Evolutionary conservation across 2,888 invertebrate species (phyloP).

Genomic region (Choristoneura rosaceana): DNA sequence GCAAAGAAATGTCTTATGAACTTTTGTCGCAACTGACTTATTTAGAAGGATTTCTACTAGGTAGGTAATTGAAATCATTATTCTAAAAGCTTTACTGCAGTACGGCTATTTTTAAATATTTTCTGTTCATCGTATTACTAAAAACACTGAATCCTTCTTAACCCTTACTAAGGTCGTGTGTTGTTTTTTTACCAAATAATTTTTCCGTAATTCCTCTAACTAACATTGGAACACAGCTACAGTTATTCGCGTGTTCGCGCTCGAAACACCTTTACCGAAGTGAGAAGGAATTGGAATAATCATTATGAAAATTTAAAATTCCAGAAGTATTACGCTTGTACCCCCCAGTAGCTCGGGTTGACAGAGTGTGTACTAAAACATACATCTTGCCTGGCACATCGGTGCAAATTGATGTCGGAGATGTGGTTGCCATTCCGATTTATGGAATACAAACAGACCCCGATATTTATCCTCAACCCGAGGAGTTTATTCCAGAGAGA

Average conservation of each 20-base stretch:
- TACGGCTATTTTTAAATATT: background rate
- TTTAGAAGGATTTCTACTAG: constrained; percentile 72
- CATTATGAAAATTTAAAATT: constrained; percentile 45
- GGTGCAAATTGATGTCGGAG: constrained; percentile 74
- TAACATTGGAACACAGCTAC: background rate
- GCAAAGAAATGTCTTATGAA: constrained; percentile 72
- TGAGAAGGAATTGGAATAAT: no score
- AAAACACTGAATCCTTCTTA: no score
- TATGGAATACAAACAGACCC: constrained; percentile 84
- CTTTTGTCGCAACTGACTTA: constrained; percentile 66
- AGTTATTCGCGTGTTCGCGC: no score
- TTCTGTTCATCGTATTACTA: background rate
- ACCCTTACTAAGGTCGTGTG: no score
- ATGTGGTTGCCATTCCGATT: constrained; percentile 74
- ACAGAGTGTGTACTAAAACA: constrained; percentile 82
- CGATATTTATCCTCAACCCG: constrained; percentile 83
- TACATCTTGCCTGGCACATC: constrained; percentile 81
- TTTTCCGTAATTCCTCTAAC: no score
- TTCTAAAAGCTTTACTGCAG: background rate
- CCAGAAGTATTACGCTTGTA: constrained; percentile 86
- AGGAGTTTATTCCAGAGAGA: constrained; percentile 81
- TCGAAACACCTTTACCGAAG: no score
- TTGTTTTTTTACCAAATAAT: no score
- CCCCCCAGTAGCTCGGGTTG: constrained; percentile 83
- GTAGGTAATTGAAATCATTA: constrained; percentile 51